These are phyloP conservation scores for Merops nubicus DNA, from an alignment of 2,113 vertebrate species.

Conservation along the genomic window DNA sequence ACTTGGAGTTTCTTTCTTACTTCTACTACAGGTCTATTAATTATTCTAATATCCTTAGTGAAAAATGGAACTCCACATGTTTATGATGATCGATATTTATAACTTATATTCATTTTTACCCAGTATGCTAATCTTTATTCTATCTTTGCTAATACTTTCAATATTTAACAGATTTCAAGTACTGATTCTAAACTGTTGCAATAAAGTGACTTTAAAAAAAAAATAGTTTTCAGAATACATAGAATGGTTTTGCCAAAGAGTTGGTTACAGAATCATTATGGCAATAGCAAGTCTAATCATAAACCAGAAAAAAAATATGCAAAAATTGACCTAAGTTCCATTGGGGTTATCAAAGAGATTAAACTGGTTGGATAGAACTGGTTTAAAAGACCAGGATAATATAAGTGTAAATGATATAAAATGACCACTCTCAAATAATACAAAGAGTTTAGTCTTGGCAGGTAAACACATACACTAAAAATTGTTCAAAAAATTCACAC, in stretches of 20 bases:
- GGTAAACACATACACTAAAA: not conserved
- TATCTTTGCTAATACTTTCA: not conserved
- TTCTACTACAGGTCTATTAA: not conserved
- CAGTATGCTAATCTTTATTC: not conserved
- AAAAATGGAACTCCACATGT: not conserved
- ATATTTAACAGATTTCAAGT: not conserved
- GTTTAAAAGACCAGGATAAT: not conserved
- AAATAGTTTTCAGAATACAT: not conserved
- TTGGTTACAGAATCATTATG: not conserved
- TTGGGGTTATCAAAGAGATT: not conserved
- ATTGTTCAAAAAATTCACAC: not conserved
- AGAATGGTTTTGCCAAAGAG: not conserved
- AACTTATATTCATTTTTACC: not conserved
- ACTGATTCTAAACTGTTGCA: not conserved
- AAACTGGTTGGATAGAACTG: not conserved
- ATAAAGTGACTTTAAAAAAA: not conserved
- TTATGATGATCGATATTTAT: not conserved
- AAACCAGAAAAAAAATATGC: not conserved
- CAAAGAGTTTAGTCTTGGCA: not conserved
- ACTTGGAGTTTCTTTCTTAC: not conserved
- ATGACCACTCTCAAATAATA: not conserved
- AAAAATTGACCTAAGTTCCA: not conserved
- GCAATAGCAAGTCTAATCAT: not conserved
- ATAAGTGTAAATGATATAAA: not conserved
- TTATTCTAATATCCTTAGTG: not conserved